Evolutionary conservation across 1,140 invertebrate species (phyloP), one percentile per base, ranked within the genome.

Genomic region (Centruroides vittatus): DNA sequence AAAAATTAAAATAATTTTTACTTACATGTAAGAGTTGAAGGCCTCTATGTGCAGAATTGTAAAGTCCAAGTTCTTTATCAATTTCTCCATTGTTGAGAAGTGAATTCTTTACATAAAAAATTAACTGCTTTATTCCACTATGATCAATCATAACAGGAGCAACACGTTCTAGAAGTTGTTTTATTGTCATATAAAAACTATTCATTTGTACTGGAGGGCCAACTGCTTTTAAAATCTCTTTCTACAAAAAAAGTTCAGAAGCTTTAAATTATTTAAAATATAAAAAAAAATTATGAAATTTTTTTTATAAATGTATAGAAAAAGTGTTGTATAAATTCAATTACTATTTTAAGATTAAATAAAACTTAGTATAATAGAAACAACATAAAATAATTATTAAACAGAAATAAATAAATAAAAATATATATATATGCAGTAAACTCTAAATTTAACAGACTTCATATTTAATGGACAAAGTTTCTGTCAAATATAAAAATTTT

Each of bases 81-180:
- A 66, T 48, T 23, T 62, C 58, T 46, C 65, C 60, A 48, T 60
- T 61, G 12, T 64, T 66, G 47, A 67, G n/a, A 4, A 70, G 13
- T 8, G 64, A 66, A 61, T 76, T 71, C 47, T 73, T 69, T 12
- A 77, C 68, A 59, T 72, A 70, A 52, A 69, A 70, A 13, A 77
- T 70, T 11, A 78, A 64, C 41, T 69, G 60, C 35, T 74, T 64
- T 54, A 78, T 67, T 48, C 91, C 88, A 62, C 87, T 82, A 66
- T 86, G 84, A 72, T 98, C 94, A 13, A 98, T 86, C 85, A 97
- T 91, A 3, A 98, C 89, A 0, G 91, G 93, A 49, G 91, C 93
- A 11, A 94, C 86, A 65, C 93, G 78, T 74, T 98, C 93, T 35
- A 98, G 76, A 11, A 98, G 73, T 82, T 92, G 89, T 77, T 97